A percentile compares a stretch with the other conserved stretches of the same genome.
phyloP scores from a whole-genome alignment of 1,140 invertebrate species.

The Nephotettix cincticeps region DNA sequence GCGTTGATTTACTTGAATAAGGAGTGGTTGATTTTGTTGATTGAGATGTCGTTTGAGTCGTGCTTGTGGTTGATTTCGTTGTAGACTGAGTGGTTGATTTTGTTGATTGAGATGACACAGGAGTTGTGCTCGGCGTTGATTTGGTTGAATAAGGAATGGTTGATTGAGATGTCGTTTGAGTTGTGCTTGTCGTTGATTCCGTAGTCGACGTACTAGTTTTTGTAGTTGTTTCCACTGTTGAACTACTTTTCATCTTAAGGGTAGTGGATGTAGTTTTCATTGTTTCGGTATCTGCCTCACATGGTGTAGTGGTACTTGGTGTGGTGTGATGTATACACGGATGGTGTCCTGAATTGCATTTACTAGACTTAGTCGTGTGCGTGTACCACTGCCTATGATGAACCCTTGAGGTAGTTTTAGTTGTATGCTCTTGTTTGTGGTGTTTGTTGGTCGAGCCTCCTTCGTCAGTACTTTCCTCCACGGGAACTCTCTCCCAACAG shows the following conservation, averaged over 20 bases:
- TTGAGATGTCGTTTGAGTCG: not conserved
- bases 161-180: not conserved
- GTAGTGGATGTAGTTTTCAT: not conserved
- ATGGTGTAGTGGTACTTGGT: constrained; percentile 10
- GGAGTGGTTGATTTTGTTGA: not conserved
- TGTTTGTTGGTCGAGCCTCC: not conserved
- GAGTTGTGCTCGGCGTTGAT: not conserved
- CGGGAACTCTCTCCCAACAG: not conserved
- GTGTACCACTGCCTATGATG: too few species aligned
- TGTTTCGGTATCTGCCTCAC: not conserved
- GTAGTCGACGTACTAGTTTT: not conserved
- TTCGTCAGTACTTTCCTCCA: not conserved
- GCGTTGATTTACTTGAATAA: not conserved
- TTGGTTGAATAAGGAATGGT: not conserved
- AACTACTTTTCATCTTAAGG: not conserved
- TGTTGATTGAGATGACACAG: not conserved
- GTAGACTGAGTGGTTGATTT: not conserved
- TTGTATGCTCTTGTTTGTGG: too few species aligned
- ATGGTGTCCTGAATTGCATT: too few species aligned
- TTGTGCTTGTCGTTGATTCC: not conserved
- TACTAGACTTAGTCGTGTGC: too few species aligned
- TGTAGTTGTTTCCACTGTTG: constrained; percentile 12
- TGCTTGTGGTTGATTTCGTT: not conserved
- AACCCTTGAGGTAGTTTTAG: too few species aligned
- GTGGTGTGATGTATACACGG: too few species aligned